These are phyloP conservation scores for Poeciliopsis paucimaculata DNA, from an alignment of 2,797 vertebrate genomes.

Conservation along the genomic window DNA sequence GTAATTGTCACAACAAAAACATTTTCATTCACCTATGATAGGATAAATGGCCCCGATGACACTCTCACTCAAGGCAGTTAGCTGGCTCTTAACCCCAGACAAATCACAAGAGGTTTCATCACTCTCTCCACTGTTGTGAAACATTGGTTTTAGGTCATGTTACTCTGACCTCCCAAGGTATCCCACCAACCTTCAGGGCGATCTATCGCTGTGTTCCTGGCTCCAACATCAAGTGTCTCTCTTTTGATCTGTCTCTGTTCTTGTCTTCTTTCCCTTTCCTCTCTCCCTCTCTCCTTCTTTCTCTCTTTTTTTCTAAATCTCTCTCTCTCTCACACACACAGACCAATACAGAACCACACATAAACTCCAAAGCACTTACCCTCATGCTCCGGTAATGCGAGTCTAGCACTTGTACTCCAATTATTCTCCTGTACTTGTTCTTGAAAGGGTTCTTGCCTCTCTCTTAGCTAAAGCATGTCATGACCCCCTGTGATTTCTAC, in stretches of 20 bases:
- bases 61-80: constrained; percentile 51
- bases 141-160: constrained; percentile 66
- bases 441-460: constrained; percentile 76
- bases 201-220: constrained; percentile 44
- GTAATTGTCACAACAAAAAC: constrained; percentile 33
- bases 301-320: not conserved
- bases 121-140: constrained; percentile 39
- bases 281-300: not conserved
- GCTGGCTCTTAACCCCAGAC: constrained; percentile 58
- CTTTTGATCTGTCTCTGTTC: constrained; percentile 48
- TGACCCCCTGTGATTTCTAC: constrained; percentile 63
- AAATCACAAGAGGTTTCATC: constrained; percentile 36
- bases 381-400: constrained; percentile 73
- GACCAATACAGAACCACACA: constrained; percentile 30
- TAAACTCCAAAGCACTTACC: constrained; percentile 72
- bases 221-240: constrained; percentile 57
- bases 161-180: constrained; percentile 58
- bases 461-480: constrained; percentile 72
- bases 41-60: constrained; percentile 50
- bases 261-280: constrained; percentile 7
- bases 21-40: constrained; percentile 49
- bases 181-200: constrained; percentile 43
- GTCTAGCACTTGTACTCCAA: constrained; percentile 77
- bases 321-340: not conserved
- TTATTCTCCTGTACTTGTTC: constrained; percentile 79